phyloP scores from a whole-genome alignment of 2,113 vertebrate genomes.

The Sigmodon hispidus region DNA sequence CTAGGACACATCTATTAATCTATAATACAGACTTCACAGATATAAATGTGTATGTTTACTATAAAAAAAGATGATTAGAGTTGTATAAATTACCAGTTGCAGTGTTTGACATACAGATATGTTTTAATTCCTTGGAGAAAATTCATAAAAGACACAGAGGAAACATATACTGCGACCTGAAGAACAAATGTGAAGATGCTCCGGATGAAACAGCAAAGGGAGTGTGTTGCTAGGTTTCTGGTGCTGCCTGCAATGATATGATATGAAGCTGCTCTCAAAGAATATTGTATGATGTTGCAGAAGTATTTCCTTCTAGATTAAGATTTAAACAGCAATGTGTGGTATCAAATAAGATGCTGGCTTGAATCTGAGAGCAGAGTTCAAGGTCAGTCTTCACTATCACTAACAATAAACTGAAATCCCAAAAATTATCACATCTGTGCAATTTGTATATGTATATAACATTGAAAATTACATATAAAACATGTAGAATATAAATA shows the following conservation, averaged over 20 bases:
- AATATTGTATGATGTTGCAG: conserved; percentile 2
- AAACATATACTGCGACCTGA: neutral
- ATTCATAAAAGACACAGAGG: neutral
- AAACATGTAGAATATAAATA: neutral
- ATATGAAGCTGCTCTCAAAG: neutral
- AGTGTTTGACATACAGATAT: neutral
- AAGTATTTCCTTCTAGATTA: neutral
- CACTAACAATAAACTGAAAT: neutral
- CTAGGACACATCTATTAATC: conserved; percentile 9
- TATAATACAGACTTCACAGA: neutral
- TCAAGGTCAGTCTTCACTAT: neutral
- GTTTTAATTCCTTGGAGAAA: conserved; percentile 24
- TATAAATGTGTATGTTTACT: neutral
- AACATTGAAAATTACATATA: neutral
- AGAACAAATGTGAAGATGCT: neutral
- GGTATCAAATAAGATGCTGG: neutral
- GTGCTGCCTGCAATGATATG: conserved; percentile 23
- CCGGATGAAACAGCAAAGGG: neutral
- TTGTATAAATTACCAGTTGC: neutral
- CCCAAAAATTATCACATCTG: neutral
- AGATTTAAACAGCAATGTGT: neutral
- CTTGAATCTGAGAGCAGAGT: neutral
- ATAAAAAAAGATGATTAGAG: neutral
- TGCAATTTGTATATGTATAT: neutral
- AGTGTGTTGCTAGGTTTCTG: neutral